These are phyloP conservation scores for Heliconius ethilla DNA, from an alignment of 2,888 invertebrate genomes.

Conservation along the genomic window DNA sequence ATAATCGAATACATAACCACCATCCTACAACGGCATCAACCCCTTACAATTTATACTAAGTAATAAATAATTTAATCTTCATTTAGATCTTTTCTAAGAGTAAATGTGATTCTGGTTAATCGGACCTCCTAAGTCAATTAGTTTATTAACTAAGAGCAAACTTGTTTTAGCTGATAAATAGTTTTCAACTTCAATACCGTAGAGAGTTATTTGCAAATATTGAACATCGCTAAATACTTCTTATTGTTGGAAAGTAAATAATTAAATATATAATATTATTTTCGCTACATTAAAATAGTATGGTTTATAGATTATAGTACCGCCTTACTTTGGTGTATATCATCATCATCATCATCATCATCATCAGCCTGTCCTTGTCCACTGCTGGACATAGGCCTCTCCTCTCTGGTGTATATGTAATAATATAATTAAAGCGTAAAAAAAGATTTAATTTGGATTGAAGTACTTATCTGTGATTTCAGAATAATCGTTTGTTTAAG, in stretches of 20 bases:
- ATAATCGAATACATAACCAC: not conserved
- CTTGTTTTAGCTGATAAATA: constrained; percentile 36
- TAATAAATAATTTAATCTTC: constrained; percentile 1
- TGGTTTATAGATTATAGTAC: too few relatives aligned
- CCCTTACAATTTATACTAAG: not conserved
- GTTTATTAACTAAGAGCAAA: constrained; percentile 36
- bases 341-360: too few relatives aligned
- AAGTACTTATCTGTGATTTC: too few relatives aligned
- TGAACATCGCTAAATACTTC: constrained; percentile 10
- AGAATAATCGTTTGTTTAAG: too few relatives aligned
- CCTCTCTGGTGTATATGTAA: too few relatives aligned
- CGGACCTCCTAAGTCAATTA: constrained; percentile 27
- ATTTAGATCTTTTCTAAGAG: constrained; percentile 26
- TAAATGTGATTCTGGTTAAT: constrained; percentile 11
- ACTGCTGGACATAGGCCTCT: too few relatives aligned
- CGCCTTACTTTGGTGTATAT: too few relatives aligned
- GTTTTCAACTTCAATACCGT: constrained; percentile 19
- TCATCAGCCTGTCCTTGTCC: too few relatives aligned
- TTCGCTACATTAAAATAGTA: not conserved
- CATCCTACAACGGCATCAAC: not conserved
- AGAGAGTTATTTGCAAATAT: constrained; percentile 29
- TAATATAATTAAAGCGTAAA: too few relatives aligned
- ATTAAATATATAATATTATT: not conserved
- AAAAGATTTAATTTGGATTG: too few relatives aligned
- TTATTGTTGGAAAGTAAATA: not conserved